Percentiles rank a stretch among this genome's conserved stretches.
phyloP scores from a whole-genome alignment of 2,797 vertebrate species.

The Acrocephalus scirpaceus region DNA sequence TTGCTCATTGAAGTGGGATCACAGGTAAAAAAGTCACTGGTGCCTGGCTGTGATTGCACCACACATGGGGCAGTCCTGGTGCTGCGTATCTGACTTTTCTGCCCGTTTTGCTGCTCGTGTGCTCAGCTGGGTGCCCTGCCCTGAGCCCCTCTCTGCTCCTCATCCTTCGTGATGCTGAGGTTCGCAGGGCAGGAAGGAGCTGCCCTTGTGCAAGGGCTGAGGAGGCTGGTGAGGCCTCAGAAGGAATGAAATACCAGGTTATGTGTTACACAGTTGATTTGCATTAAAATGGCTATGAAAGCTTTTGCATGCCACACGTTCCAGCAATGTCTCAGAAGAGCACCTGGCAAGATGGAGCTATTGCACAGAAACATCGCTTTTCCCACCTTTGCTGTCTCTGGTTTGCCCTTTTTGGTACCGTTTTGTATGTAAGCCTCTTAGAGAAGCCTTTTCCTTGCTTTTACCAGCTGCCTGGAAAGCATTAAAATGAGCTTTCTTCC shows the following conservation, averaged over 20 bases:
- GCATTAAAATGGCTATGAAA: constrained; percentile 20
- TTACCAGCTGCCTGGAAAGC: neutral
- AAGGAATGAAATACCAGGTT: neutral
- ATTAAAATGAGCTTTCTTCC: neutral
- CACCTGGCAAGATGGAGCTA: neutral
- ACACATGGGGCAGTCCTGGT: accelerated
- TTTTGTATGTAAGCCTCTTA: neutral
- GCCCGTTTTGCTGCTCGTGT: neutral
- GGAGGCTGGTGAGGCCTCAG: neutral
- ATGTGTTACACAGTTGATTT: neutral
- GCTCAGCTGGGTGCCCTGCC: neutral
- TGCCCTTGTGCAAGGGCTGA: neutral
- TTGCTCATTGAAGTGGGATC: neutral
- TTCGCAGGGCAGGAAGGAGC: neutral
- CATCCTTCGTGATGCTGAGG: accelerated
- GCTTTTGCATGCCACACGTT: neutral
- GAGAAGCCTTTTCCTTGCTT: neutral
- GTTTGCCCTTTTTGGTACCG: neutral
- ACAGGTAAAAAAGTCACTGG: neutral
- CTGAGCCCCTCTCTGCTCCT: neutral
- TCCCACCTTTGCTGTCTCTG: neutral
- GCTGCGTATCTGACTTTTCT: neutral
- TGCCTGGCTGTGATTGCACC: neutral
- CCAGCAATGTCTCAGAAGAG: constrained; percentile 13
- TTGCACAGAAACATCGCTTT: neutral